phyloP scores from a whole-genome alignment of 2,113 vertebrate genomes.

The Oreochromis tanganicae region DNA sequence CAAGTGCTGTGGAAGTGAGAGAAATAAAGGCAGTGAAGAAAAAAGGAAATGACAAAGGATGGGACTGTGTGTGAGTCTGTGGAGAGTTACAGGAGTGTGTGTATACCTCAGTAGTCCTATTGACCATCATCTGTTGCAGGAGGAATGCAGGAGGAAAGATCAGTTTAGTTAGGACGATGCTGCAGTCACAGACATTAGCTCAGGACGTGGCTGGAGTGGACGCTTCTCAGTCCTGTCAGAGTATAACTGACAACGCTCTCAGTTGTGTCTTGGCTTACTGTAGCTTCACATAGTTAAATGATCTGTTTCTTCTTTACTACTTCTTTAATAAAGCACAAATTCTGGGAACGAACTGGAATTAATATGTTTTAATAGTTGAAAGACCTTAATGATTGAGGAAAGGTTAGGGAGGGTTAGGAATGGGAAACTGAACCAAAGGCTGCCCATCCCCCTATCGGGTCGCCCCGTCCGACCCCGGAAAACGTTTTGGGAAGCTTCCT shows the following conservation, averaged over 20 bases:
- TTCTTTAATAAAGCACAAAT: not conserved
- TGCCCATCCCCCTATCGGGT: not conserved
- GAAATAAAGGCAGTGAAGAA: not conserved
- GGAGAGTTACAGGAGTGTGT: conserved; percentile 18
- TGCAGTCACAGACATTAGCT: not conserved
- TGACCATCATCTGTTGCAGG: conserved; percentile 99
- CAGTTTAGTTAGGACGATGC: conserved; percentile 36
- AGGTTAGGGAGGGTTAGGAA: not conserved
- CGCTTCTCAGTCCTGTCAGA: not conserved
- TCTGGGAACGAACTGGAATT: not conserved
- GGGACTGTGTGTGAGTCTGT: conserved; percentile 11
- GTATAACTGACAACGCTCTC: not conserved
- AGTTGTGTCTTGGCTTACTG: not conserved
- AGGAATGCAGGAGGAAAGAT: conserved; percentile 61
- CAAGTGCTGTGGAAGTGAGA: conserved; percentile 8
- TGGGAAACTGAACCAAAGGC: no score
- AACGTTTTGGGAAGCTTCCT: not conserved
- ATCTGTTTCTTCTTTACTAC: not conserved
- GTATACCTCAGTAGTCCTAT: conserved; percentile 99
- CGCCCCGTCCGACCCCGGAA: not conserved
- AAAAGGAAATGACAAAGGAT: not conserved
- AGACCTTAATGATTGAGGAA: not conserved
- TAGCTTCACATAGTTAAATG: fast-evolving
- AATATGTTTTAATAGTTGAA: not conserved
- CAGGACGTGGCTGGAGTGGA: conserved; percentile 15